These are phyloP conservation scores for Latrodectus hesperus DNA, from an alignment of 2,888 invertebrate genomes.

Conservation along the genomic window DNA sequence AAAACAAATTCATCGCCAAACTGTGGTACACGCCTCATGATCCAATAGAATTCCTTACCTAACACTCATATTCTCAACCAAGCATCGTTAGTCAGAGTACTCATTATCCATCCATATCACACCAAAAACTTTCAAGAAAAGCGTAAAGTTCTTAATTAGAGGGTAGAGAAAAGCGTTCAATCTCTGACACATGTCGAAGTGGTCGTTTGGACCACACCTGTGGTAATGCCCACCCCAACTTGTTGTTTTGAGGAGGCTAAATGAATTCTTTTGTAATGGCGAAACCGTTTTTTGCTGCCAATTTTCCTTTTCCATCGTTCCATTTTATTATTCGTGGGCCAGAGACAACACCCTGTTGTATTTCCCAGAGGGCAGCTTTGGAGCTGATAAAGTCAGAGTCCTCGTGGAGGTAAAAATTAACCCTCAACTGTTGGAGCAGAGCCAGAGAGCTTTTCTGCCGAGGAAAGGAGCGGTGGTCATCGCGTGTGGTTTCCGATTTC, in stretches of 20 bases:
- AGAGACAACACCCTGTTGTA: constrained; percentile 66
- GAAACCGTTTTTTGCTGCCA: constrained; percentile 17
- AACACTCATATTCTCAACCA: background rate
- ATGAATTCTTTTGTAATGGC: constrained; percentile 62
- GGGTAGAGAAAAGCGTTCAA: constrained; percentile 33
- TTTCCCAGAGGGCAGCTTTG: constrained; percentile 48
- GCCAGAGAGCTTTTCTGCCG: constrained; percentile 1
- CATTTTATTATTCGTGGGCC: constrained; percentile 51
- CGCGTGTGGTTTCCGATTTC: background rate
- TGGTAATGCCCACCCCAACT: constrained; percentile 57
- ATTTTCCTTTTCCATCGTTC: constrained; percentile 15
- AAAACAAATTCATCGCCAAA: background rate
- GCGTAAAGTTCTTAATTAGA: constrained; percentile 57
- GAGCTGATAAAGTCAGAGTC: constrained; percentile 42
- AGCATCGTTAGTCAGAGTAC: background rate
- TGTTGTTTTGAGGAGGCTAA: constrained; percentile 55
- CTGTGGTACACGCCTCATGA: background rate
- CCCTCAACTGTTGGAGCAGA: constrained; percentile 31
- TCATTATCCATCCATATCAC: constrained; percentile 47
- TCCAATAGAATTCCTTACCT: background rate
- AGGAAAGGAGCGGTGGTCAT: constrained; percentile 7
- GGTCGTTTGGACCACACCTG: constrained; percentile 54
- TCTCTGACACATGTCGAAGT: constrained; percentile 27
- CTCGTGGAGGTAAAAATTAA: constrained; percentile 40
- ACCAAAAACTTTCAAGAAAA: constrained; percentile 40